Base-by-base conservation (phyloP, 23 tunicate species). In the Diplosoma virens region DNA sequence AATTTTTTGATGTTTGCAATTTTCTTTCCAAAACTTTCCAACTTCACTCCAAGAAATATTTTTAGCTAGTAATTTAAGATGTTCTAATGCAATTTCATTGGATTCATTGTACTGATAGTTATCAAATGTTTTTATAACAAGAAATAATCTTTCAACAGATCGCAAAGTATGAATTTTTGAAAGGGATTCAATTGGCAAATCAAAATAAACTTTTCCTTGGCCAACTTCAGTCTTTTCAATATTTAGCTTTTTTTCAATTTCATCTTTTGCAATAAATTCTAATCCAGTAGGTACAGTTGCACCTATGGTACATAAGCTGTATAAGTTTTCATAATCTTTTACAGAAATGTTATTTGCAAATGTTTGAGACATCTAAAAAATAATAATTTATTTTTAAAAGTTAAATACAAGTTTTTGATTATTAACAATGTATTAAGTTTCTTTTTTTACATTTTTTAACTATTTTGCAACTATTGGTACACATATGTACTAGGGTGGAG, bases 241-340 rank as follows among this genome's bases (percentile, higher is more conserved):
- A 1, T 72, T 20, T 0, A 84, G 24, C 53, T 90, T 90, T 48
- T 79, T 75, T 30, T 45, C 33, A 22, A 90, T 79, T 80, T 90
- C 97, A 1, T 75, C 79, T 14, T 41, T 69, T 0, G 97, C 97
- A 16, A 41, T 32, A 14, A 27, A 25, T 47, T 90, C 97, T 25
- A 90, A 37, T n/a, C 97, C 97, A 7, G 97, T 90, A 6, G 89
- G 52, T 20, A 81, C 83, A 23, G 97, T 86, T 26, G 97, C 97
- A 26, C 79, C 83, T 58, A 87, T 36, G 1, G 87, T 80, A 6
- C 76, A 75, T 17, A 20, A 11, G 22, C 66, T 66, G 1, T 81
- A 67, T 14, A 73, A 23, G 23, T 22, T 21, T 1, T 3, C 16
- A 7, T 67, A 80, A 36, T 80, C 67, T 28, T 11, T 25, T 29